Evolutionary conservation across 2,888 invertebrate genomes (phyloP).

Genomic region (Tanytarsus gracilentus): DNA sequence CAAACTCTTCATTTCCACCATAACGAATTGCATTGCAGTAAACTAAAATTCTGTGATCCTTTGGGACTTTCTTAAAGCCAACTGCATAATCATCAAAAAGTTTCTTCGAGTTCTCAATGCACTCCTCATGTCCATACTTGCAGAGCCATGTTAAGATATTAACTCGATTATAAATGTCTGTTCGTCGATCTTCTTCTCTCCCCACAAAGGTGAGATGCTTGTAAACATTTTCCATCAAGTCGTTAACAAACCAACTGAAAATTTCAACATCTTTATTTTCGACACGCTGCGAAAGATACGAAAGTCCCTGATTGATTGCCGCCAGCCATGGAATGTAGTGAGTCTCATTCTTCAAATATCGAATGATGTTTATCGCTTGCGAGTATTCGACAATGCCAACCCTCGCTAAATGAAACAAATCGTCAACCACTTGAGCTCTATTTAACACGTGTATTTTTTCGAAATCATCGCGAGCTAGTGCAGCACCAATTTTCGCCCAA

Average conservation of each 20-base stretch:
- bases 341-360: slow-evolving; percentile 58
- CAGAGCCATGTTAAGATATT: slow-evolving; percentile 57
- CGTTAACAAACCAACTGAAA: slow-evolving; percentile 43
- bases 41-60: slow-evolving; percentile 58
- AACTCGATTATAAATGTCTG: slow-evolving; percentile 51
- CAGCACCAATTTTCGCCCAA: slow-evolving; percentile 47
- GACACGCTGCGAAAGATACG: slow-evolving; percentile 11
- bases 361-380: slow-evolving; percentile 53
- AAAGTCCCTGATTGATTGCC: slow-evolving; percentile 38
- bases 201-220: slow-evolving; percentile 46
- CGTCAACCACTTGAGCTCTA: slow-evolving; percentile 66
- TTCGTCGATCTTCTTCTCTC: slow-evolving; percentile 43
- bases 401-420: slow-evolving; percentile 65
- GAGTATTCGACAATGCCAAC: slow-evolving; percentile 52
- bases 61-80: slow-evolving; percentile 40
- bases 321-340: slow-evolving; percentile 71
- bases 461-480: slow-evolving; percentile 44
- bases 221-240: slow-evolving; percentile 45
- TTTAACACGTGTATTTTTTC: slow-evolving; percentile 53
- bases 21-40: slow-evolving; percentile 67
- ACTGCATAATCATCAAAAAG: slow-evolving; percentile 1
- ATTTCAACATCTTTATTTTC: not conserved
- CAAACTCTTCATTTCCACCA: slow-evolving; percentile 54
- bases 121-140: slow-evolving; percentile 50
- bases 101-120: slow-evolving; percentile 44